Percentiles rank a stretch among this genome's conserved stretches.
phyloP scores from a whole-genome alignment of 1,140 invertebrate genomes.

The Melanaphis sacchari region DNA sequence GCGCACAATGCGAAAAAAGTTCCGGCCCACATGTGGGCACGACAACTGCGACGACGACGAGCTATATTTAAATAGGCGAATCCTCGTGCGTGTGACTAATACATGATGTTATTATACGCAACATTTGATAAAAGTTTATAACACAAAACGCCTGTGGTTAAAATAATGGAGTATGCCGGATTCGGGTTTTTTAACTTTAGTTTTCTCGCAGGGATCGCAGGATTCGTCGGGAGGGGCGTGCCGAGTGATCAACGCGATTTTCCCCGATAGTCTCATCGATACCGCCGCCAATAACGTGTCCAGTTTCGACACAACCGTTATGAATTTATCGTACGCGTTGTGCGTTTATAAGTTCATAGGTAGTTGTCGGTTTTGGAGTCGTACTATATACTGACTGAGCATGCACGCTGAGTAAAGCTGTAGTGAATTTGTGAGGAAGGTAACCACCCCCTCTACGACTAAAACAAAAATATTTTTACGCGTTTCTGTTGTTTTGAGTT shows the following conservation, averaged over 20 bases:
- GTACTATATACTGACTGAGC: not conserved
- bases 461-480: not conserved
- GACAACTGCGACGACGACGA: not conserved
- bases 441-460: not conserved
- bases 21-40: not conserved
- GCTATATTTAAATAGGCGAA: not conserved
- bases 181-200: not conserved
- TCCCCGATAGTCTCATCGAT: not conserved
- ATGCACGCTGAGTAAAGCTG: not conserved
- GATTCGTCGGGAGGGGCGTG: not conserved
- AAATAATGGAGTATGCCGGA: not conserved
- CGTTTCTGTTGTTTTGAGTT: no score
- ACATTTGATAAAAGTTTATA: not conserved
- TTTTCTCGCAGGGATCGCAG: not conserved
- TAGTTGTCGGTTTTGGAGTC: not conserved
- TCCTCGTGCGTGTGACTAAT: not conserved
- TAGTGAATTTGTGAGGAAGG: not conserved
- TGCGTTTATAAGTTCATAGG: no score
- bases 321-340: not conserved
- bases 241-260: not conserved
- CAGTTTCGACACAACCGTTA: not conserved
- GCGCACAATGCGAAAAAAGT: not conserved
- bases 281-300: not conserved
- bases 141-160: not conserved
- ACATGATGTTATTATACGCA: no score